These are phyloP conservation scores for Uromys caudimaculatus DNA, from an alignment of 2,797 vertebrate genomes.

Conservation along the genomic window DNA sequence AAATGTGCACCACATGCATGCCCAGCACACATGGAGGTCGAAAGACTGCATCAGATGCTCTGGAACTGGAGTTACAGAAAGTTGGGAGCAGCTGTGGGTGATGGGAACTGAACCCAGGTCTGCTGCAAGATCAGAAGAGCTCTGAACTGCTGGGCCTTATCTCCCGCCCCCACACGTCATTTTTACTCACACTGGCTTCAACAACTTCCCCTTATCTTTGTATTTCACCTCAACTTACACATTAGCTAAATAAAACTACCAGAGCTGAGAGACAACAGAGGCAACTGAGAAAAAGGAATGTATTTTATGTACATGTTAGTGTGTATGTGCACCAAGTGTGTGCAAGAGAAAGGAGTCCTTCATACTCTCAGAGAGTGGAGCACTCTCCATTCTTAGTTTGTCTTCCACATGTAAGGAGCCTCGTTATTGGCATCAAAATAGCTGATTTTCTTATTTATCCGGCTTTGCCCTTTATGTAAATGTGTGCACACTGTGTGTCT, in stretches of 20 bases:
- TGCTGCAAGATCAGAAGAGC: not conserved
- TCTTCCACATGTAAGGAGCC: not conserved
- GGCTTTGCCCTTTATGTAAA: not conserved
- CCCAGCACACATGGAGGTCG: not conserved
- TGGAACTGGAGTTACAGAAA: not conserved
- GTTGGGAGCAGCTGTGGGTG: not conserved
- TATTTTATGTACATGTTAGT: not conserved
- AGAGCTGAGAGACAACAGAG: not conserved
- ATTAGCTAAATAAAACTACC: conserved; percentile 8
- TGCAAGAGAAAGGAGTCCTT: not conserved
- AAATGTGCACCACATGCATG: too few relatives aligned
- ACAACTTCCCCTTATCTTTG: not conserved
- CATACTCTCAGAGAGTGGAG: not conserved
- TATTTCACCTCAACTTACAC: conserved; percentile 42
- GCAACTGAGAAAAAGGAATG: not conserved
- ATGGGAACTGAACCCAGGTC: not conserved
- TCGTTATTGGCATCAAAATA: not conserved
- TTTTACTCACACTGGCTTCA: conserved; percentile 30
- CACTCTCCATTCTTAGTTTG: not conserved
- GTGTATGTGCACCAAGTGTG: not conserved
- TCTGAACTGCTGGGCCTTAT: not conserved
- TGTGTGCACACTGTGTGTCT: not conserved
- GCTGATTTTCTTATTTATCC: not conserved
- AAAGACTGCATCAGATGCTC: not conserved
- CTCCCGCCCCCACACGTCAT: not conserved